These are phyloP conservation scores for Lysandra coridon DNA, from an alignment of 2,888 invertebrate species.

Conservation along the genomic window DNA sequence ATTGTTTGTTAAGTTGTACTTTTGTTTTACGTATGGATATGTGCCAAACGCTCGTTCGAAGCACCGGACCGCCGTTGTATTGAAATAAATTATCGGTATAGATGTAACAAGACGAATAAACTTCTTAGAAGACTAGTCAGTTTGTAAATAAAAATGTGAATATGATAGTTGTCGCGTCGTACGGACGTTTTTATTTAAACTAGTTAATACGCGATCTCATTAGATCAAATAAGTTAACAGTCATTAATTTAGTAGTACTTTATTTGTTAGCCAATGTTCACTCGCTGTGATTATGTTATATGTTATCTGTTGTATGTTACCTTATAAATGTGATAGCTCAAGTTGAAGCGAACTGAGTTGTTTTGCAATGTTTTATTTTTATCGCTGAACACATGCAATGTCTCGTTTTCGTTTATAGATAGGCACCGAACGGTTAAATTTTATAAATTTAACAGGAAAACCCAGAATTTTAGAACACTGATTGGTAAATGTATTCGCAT, in stretches of 20 bases:
- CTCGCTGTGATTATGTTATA: constrained; percentile 79
- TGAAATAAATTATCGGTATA: constrained; percentile 65
- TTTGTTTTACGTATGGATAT: constrained; percentile 66
- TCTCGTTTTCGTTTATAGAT: constrained; percentile 52
- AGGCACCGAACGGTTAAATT: constrained; percentile 47
- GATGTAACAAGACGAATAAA: constrained; percentile 60
- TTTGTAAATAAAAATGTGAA: constrained; percentile 79
- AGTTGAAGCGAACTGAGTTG: constrained; percentile 66
- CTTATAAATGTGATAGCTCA: constrained; percentile 74
- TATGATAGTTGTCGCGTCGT: constrained; percentile 72
- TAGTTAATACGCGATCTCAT: constrained; percentile 77
- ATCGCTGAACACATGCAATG: constrained; percentile 61
- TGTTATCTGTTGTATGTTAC: constrained; percentile 78
- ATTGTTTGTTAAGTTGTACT: constrained; percentile 53
- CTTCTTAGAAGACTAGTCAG: constrained; percentile 76
- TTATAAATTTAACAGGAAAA: constrained; percentile 45
- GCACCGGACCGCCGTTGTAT: constrained; percentile 62
- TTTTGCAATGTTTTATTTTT: constrained; percentile 66
- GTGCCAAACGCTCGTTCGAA: constrained; percentile 75
- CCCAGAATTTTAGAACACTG: constrained; percentile 57
- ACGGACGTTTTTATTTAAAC: constrained; percentile 72
- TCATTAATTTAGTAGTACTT: constrained; percentile 76
- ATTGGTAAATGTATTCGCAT: constrained; percentile 70
- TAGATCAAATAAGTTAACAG: constrained; percentile 77
- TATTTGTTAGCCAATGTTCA: constrained; percentile 80